These are phyloP conservation scores for Rhinoderma darwinii DNA, from an alignment of 2,113 vertebrate species.

Conservation along the genomic window DNA sequence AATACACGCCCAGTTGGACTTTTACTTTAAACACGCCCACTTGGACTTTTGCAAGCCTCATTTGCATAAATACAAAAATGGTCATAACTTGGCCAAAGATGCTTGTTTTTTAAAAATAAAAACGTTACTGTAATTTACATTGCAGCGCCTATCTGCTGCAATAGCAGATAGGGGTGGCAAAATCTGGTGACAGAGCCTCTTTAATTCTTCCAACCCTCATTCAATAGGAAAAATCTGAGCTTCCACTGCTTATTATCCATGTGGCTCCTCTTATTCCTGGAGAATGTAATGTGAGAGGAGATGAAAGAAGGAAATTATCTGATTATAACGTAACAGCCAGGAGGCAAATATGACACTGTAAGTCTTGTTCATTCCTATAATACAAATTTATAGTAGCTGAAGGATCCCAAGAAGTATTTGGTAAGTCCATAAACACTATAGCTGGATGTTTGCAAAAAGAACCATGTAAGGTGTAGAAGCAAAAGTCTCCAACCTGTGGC, in stretches of 20 bases:
- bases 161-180: too few species aligned
- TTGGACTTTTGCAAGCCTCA: too few species aligned
- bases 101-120: too few species aligned
- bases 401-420: neutral
- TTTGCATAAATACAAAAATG: too few species aligned
- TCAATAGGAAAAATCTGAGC: neutral
- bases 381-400: neutral
- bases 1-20: too few species aligned
- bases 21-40: too few species aligned
- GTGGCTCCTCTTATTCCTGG: neutral
- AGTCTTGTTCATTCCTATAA: conserved; percentile 6
- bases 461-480: neutral
- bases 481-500: neutral
- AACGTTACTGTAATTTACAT: too few species aligned
- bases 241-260: conserved; percentile 18
- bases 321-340: conserved; percentile 42
- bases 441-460: neutral
- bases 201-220: neutral
- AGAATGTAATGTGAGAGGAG: neutral
- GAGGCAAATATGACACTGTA: conserved; percentile 9
- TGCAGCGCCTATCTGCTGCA: too few species aligned
- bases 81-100: too few species aligned
- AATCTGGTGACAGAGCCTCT: too few species aligned
- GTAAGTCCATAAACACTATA: neutral
- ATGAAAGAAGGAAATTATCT: conserved; percentile 34